phyloP scores from a whole-genome alignment of 2,113 vertebrate species.

The Recurvirostra avosetta region DNA sequence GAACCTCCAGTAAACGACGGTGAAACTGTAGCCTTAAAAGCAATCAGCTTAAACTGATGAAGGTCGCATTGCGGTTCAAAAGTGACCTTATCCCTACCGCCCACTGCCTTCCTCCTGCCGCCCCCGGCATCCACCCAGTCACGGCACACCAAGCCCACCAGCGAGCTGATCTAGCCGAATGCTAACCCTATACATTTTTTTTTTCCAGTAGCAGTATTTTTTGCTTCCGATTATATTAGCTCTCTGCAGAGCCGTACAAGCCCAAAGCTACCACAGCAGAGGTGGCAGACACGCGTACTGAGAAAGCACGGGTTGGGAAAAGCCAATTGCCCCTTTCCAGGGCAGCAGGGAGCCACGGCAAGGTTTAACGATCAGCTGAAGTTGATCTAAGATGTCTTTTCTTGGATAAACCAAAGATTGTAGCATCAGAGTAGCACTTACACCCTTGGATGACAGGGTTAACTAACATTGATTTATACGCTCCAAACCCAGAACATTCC shows the following conservation, averaged over 20 bases:
- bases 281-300: fast-evolving
- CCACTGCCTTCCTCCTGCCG: background rate
- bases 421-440: background rate
- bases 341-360: background rate
- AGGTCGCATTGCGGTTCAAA: background rate
- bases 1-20: background rate
- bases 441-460: background rate
- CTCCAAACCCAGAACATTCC: slow-evolving; percentile 26
- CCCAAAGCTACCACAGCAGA: background rate
- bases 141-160: background rate
- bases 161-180: background rate
- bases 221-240: background rate
- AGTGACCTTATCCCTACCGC: background rate
- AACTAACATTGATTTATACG: background rate
- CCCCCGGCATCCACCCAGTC: background rate
- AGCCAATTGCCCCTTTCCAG: background rate
- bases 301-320: background rate
- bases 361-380: background rate
- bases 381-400: background rate
- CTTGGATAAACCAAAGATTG: background rate
- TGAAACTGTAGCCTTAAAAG: background rate
- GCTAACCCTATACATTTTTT: background rate
- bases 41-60: background rate
- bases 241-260: background rate
- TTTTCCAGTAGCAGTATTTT: background rate